A percentile compares a stretch with the other conserved stretches of the same genome.
Evolutionary conservation across 2,888 invertebrate species (phyloP).

Genomic region (Hanleya hanleyi): DNA sequence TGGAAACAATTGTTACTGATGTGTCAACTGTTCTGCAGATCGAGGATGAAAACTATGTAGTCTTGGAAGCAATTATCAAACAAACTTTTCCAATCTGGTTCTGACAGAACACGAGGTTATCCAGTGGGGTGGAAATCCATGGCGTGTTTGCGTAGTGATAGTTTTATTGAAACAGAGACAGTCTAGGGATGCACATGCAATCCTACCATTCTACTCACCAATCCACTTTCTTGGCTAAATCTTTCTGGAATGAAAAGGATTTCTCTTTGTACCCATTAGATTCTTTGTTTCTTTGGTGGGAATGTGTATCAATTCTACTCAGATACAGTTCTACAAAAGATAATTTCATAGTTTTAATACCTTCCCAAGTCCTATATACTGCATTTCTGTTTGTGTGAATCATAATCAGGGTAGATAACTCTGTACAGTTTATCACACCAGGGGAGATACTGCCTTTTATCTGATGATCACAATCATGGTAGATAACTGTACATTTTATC

Average conservation of each 20-base stretch:
- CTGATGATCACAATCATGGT: background rate
- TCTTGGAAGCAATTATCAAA: too few relatives aligned
- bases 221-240: slow-evolving; percentile 76
- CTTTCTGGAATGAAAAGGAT: background rate
- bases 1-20: too few relatives aligned
- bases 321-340: background rate
- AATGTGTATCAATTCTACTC: background rate
- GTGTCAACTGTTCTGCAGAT: too few relatives aligned
- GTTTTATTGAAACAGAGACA: too few relatives aligned
- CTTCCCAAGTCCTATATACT: background rate
- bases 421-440: background rate
- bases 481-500: background rate
- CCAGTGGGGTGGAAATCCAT: too few relatives aligned
- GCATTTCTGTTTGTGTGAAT: background rate
- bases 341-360: too few relatives aligned
- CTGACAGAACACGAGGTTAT: too few relatives aligned
- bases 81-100: too few relatives aligned
- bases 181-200: too few relatives aligned
- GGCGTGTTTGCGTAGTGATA: too few relatives aligned
- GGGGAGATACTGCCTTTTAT: background rate
- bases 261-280: background rate
- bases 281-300: background rate
- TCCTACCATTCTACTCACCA: slow-evolving; percentile 74
- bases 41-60: too few relatives aligned
- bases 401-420: background rate